Conservation (phyloP, 2,797 vertebrate genomes). For the Champsocephalus esox region DNA sequence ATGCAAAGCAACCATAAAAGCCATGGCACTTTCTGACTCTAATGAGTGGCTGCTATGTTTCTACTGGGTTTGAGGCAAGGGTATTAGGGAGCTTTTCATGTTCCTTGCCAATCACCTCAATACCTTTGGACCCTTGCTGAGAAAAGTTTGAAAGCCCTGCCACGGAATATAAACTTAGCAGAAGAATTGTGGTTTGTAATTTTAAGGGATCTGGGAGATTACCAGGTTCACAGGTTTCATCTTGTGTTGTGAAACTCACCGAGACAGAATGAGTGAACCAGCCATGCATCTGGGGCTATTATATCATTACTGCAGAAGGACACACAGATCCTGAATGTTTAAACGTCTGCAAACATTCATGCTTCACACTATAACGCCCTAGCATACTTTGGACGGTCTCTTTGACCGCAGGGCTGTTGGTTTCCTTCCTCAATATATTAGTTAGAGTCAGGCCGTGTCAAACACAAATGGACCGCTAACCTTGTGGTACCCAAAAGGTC, state of each 20-base stretch:
- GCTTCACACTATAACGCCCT: slow-evolving; percentile 26
- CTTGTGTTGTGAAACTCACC: slow-evolving; percentile 64
- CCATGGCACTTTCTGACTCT: slow-evolving; percentile 35
- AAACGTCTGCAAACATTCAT: slow-evolving; percentile 37
- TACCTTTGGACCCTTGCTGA: slow-evolving; percentile 48
- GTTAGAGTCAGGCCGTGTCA: slow-evolving; percentile 50
- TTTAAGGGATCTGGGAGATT: slow-evolving; percentile 64
- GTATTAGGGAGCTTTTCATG: slow-evolving; percentile 69
- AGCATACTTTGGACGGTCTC: slow-evolving; percentile 28
- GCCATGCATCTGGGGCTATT: slow-evolving; percentile 51
- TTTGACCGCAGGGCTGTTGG: slow-evolving; percentile 46
- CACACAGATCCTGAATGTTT: slow-evolving; percentile 23
- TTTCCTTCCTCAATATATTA: slow-evolving; percentile 56
- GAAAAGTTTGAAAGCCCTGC: slow-evolving; percentile 48
- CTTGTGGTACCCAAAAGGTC: slow-evolving; percentile 48
- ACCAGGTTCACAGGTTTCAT: slow-evolving; percentile 57
- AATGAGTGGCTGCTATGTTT: slow-evolving; percentile 55
- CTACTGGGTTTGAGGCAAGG: slow-evolving; percentile 46
- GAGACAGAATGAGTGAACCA: slow-evolving; percentile 43
- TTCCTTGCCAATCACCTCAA: slow-evolving; percentile 50
- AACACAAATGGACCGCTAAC: slow-evolving; percentile 49
- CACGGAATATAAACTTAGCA: slow-evolving; percentile 61
- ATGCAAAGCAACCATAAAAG: slow-evolving; percentile 59
- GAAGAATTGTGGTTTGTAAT: slow-evolving; percentile 65
- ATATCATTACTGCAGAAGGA: slow-evolving; percentile 49